phyloP scores from a whole-genome alignment of 2,113 vertebrate genomes.

The human region GRCh38 chr9:4362001-4362500 shows the following conservation, averaged over 20 bases:
- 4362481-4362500: conserved; percentile 68
- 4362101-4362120: too few species aligned
- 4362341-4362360: conserved; percentile 73
- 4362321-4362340: conserved; percentile 76
- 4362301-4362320: conserved; percentile 63
- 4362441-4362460: conserved; percentile 74
- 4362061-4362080: not conserved
- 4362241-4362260: not conserved
- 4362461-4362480: conserved; percentile 70
- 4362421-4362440: conserved; percentile 75
- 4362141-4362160: not conserved
- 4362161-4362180: not conserved
- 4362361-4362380: conserved; percentile 78
- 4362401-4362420: conserved; percentile 72
- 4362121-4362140: not conserved
- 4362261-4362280: conserved; percentile 27
- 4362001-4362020: not conserved
- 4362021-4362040: conserved; percentile 7
- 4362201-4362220: not conserved
- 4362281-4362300: conserved; percentile 62
- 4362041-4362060: not conserved
- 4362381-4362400: conserved; percentile 76
- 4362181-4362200: not conserved
- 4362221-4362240: not conserved
- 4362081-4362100: not conserved